Base-by-base conservation (phyloP, 2,888 invertebrate genomes). In the Tanypteryx hageni region DNA sequence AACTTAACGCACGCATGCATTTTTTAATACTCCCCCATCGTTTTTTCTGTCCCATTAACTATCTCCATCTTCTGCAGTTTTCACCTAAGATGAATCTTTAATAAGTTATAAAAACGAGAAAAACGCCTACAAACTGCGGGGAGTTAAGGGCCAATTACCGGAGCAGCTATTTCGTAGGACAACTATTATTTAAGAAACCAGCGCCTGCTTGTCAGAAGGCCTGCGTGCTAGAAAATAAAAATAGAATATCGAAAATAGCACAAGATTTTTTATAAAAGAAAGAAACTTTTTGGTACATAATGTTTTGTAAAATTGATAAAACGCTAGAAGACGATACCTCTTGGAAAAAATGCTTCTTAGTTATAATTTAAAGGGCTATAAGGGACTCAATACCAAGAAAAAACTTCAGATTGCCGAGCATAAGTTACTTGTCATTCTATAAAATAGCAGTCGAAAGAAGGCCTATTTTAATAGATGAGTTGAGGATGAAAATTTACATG, bases 11-110 rank as follows among this genome's bases (percentile, higher is more conserved):
- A 44, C 44, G 44, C 44, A 44, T 44, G 44, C 44, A 44, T 27
- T 22, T 76, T 14, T 27, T 76, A 22, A 22, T 76, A 76, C 27
- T 22, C 76, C 76, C 22, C 27, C 76, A 27, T 76, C 76, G n/a
- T n/a, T n/a, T 22, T 76, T 76, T 76, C 27, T 76, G 76, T 22
- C 76, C 22, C 76, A 76, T 76, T 76, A 76, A 76, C 76, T 76
- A 22, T 13, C 76, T 76, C 22, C 27, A 13, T 27, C 76, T 76
- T 27, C 76, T 27, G 76, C 27, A 76, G 13, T 76, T 76, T 76
- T 11, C 76, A 22, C 76, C 13, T 22, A 76, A 22, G 76, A 27
- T 27, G 76, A 76, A 76, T 76, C 76, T 76, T 76, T 76, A 76
- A 76, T 76, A 76, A 27, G 22, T 76, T 27, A 76, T 22, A 76